Evolutionary conservation across 1,140 invertebrate genomes (phyloP).

Genomic region (Procambarus clarkii): DNA sequence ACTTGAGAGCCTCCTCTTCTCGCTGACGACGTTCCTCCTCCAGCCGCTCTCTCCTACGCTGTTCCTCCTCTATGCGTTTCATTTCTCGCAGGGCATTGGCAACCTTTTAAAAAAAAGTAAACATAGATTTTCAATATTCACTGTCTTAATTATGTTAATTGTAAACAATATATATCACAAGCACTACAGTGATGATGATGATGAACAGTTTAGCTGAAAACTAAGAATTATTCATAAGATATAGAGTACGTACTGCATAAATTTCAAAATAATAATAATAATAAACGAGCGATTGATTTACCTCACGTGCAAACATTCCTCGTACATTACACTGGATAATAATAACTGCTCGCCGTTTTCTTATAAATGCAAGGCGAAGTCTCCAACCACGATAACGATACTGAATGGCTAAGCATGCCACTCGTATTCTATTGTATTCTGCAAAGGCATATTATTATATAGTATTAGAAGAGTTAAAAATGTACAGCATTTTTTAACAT

Average conservation of each 20-base stretch:
- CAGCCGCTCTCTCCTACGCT: constrained; percentile 85
- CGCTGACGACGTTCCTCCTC: constrained; percentile 81
- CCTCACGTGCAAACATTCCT: constrained; percentile 92
- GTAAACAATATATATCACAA: too few species aligned
- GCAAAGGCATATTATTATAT: neutral
- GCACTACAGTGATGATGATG: too few species aligned
- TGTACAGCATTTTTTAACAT: too few species aligned
- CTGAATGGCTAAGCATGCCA: constrained; percentile 88
- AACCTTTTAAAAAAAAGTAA: constrained; percentile 76
- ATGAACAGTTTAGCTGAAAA: too few species aligned
- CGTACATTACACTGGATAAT: constrained; percentile 92
- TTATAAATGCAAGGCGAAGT: constrained; percentile 87
- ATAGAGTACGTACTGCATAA: too few species aligned
- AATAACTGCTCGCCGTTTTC: constrained; percentile 88
- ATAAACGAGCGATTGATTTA: constrained; percentile 26
- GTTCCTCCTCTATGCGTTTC: constrained; percentile 93
- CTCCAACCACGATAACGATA: constrained; percentile 92
- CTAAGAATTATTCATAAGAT: too few species aligned
- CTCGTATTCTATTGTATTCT: constrained; percentile 81
- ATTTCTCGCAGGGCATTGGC: constrained; percentile 91
- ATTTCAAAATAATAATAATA: too few species aligned
- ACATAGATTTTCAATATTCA: too few species aligned
- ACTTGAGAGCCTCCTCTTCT: constrained; percentile 75
- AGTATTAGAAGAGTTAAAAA: too few species aligned
- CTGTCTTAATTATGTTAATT: too few species aligned